Evolutionary conservation across 2,888 invertebrate species (phyloP).

Genomic region (Cheilosia vernalis): DNA sequence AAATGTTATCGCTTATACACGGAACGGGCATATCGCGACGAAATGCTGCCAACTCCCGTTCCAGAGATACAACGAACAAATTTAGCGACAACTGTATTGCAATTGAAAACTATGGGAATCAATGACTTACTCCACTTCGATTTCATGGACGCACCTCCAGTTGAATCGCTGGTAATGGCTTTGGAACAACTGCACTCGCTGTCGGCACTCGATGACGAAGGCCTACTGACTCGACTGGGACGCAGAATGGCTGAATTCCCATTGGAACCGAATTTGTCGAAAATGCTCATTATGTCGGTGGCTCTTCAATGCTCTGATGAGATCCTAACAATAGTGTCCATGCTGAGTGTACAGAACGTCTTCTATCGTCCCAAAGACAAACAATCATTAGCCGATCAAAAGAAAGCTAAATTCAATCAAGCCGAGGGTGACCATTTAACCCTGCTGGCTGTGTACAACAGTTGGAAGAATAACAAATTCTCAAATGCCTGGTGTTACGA

Average conservation of each 20-base stretch:
- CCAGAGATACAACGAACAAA: constrained; percentile 99
- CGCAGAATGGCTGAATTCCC: constrained; percentile 99
- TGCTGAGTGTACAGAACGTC: constrained; percentile 99
- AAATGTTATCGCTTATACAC: constrained; percentile 98
- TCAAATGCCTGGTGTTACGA: constrained; percentile 99
- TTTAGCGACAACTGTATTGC: constrained; percentile 95
- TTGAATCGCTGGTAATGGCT: constrained; percentile 98
- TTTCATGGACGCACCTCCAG: constrained; percentile 99
- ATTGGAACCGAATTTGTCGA: constrained; percentile 97
- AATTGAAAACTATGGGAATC: constrained; percentile 99
- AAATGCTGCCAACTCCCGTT: constrained; percentile 98
- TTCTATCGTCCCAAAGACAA: constrained; percentile 98
- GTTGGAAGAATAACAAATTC: constrained; percentile 99
- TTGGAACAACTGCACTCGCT: constrained; percentile 98
- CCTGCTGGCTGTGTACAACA: constrained; percentile 98
- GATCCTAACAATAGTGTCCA: constrained; percentile 98
- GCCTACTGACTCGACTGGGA: constrained; percentile 91
- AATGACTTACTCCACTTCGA: constrained; percentile 99
- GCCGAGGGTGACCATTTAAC: constrained; percentile 99
- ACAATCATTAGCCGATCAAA: constrained; percentile 98
- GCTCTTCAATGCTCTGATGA: constrained; percentile 99
- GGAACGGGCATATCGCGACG: constrained; percentile 98
- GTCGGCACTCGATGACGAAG: constrained; percentile 97
- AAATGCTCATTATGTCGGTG: constrained; percentile 99
- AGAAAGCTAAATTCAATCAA: constrained; percentile 99